Conservation (phyloP, 2,888 invertebrate genomes). For the Globia sparganii region DNA sequence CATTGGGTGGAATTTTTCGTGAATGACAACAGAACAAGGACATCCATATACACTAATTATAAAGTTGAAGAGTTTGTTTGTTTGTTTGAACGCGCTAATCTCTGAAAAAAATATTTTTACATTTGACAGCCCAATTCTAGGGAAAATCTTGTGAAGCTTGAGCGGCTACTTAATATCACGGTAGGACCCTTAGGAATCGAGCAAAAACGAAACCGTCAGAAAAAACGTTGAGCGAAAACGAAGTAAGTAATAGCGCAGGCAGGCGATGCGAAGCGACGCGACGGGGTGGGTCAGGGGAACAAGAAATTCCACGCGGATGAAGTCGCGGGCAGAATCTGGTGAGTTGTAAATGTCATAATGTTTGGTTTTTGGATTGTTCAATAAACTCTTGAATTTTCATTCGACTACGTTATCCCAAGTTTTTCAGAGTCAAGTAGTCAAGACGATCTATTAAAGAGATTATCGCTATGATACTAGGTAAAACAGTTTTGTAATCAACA, state of each 20-base stretch:
- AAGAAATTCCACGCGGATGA: background rate
- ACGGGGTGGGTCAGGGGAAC: too few species aligned
- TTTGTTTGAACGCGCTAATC: background rate
- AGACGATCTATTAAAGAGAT: background rate
- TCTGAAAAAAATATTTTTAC: background rate
- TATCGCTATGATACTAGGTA: background rate
- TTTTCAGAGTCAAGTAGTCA: too few species aligned
- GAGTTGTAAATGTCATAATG: background rate
- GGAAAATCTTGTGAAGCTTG: too few species aligned
- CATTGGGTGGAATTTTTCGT: background rate
- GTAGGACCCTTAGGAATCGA: too few species aligned
- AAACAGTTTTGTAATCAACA: background rate
- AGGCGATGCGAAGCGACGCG: too few species aligned
- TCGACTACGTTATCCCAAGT: background rate
- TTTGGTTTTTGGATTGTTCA: background rate
- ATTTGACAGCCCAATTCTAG: too few species aligned
- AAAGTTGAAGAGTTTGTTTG: background rate
- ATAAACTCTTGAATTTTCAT: background rate
- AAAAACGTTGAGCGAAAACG: too few species aligned
- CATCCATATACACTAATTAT: background rate
- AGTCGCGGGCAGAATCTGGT: background rate
- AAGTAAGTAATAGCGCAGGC: too few species aligned
- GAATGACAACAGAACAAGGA: background rate
- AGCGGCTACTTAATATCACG: too few species aligned
- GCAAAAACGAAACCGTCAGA: too few species aligned